Conservation (phyloP, 2,888 invertebrate genomes). For the Phasia obesa region DNA sequence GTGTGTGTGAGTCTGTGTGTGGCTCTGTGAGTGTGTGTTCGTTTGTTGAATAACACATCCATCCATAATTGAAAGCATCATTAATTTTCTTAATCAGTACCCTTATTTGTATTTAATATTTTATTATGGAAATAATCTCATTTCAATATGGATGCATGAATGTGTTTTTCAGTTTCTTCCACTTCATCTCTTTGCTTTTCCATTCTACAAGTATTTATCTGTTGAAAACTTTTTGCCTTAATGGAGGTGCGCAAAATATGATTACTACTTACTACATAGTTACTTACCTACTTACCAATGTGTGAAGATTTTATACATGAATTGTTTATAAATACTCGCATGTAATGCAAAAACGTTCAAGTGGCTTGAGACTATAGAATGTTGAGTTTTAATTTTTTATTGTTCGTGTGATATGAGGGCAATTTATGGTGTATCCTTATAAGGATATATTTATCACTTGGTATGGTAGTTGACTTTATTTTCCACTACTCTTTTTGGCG, state of each 20-base stretch:
- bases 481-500: background rate
- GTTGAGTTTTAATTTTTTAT: no score
- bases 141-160: conserved; percentile 54
- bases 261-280: conserved; percentile 10
- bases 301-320: conserved; percentile 25
- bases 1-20: background rate
- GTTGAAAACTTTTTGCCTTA: conserved; percentile 22
- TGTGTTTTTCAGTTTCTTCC: background rate
- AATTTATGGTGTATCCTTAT: conserved; percentile 52
- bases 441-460: conserved; percentile 51
- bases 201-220: conserved; percentile 15
- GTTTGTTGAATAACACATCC: conserved; percentile 58
- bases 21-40: conserved; percentile 6
- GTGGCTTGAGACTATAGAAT: conserved; percentile 31
- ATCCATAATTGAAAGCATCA: conserved; percentile 70
- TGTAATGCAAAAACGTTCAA: conserved; percentile 29
- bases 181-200: background rate
- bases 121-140: conserved; percentile 67
- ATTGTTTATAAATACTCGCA: conserved; percentile 18
- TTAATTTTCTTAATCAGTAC: conserved; percentile 69
- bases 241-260: conserved; percentile 29
- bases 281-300: background rate
- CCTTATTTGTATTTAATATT: conserved; percentile 67
- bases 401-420: conserved; percentile 54
- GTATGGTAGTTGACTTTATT: conserved; percentile 22